A percentile compares a stretch with the other conserved stretches of the same genome.
Conservation (phyloP, 2,113 vertebrate genomes). For the Aptenodytes forsteri region DNA sequence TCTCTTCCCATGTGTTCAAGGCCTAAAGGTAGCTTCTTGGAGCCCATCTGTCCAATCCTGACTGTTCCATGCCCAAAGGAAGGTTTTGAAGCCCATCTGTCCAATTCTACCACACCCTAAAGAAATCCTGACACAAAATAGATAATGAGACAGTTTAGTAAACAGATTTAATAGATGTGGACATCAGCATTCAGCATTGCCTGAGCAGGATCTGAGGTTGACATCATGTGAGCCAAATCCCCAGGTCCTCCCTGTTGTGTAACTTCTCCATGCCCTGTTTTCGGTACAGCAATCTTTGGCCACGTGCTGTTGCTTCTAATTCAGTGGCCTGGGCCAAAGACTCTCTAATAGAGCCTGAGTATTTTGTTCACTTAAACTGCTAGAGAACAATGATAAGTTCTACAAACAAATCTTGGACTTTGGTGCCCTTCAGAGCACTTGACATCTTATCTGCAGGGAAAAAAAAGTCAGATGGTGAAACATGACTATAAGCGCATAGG, state of each 20-base stretch:
- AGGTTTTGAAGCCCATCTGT: constrained; percentile 78
- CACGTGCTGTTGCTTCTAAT: neutral
- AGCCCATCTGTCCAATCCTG: constrained; percentile 74
- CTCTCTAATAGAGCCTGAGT: neutral
- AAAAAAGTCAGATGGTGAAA: neutral
- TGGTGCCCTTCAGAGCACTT: neutral
- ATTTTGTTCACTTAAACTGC: neutral
- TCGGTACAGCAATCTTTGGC: neutral
- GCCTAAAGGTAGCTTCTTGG: constrained; percentile 65
- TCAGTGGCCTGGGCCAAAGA: neutral
- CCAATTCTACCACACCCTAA: constrained; percentile 72
- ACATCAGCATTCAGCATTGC: constrained; percentile 43
- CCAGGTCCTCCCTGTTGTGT: neutral
- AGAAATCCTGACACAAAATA: constrained; percentile 74
- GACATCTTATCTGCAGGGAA: neutral
- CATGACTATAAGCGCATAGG: neutral
- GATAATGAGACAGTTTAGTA: constrained; percentile 77
- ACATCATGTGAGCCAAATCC: constrained; percentile 35
- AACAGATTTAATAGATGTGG: constrained; percentile 77
- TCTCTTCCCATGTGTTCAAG: constrained; percentile 45
- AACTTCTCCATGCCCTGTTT: constrained; percentile 35
- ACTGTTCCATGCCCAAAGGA: constrained; percentile 66
- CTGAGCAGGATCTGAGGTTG: constrained; percentile 24
- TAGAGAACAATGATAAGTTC: neutral
- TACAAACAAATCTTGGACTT: neutral